phyloP scores from a whole-genome alignment of 2,113 vertebrate genomes.

The Brienomyrus longianalis region DNA sequence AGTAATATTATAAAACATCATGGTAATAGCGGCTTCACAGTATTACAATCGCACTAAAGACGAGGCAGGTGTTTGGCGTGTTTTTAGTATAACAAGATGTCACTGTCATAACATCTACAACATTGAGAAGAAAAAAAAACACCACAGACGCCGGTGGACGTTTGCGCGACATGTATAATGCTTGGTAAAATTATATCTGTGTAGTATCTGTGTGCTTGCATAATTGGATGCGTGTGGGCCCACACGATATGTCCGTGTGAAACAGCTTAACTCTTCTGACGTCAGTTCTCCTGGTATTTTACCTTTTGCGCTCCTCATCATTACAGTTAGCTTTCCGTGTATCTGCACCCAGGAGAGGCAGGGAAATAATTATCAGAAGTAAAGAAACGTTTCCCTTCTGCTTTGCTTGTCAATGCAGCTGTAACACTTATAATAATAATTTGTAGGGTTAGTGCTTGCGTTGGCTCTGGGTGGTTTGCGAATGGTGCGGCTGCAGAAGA shows the following conservation, averaged over 20 bases:
- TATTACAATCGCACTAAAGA: not conserved
- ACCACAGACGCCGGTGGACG: not conserved
- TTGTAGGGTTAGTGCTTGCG: not conserved
- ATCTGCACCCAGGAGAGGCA: not conserved
- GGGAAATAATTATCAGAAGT: not conserved
- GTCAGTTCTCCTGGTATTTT: conserved; percentile 24
- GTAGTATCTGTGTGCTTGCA: not conserved
- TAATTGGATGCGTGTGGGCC: conserved; percentile 8
- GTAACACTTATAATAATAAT: not conserved
- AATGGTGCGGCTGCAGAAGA: conserved; percentile 16
- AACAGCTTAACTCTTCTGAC: conserved; percentile 24
- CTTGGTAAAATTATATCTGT: not conserved
- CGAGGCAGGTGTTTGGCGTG: not conserved
- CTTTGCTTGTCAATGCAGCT: not conserved
- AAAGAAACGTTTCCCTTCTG: not conserved
- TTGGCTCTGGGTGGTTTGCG: not conserved
- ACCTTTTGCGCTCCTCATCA: conserved; percentile 10
- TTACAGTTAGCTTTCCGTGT: not conserved
- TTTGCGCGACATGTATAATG: not conserved
- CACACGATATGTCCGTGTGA: conserved; percentile 14
- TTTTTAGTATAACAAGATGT: not conserved
- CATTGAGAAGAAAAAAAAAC: not conserved
- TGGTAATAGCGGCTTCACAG: not conserved
- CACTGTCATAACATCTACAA: not conserved
- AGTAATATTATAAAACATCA: not conserved